Evolutionary conservation across 1,140 invertebrate species (phyloP).

Genomic region (Charaxes varanes): DNA sequence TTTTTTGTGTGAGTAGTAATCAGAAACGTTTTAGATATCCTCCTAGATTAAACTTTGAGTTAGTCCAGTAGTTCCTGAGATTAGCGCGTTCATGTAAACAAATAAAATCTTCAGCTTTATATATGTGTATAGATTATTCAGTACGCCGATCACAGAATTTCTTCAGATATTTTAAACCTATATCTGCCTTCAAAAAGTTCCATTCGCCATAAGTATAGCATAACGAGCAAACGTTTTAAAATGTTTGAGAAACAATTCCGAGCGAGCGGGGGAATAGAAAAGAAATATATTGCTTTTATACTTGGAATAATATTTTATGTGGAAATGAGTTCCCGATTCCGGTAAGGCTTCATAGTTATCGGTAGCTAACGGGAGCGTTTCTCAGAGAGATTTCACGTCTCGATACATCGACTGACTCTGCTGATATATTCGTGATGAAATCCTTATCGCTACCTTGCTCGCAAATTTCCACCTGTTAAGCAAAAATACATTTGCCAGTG

Average conservation of each 20-base stretch:
- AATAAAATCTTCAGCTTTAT: too few relatives aligned
- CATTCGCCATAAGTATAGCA: constrained; percentile 6
- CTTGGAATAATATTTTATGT: constrained; percentile 28
- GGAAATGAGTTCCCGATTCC: constrained; percentile 21
- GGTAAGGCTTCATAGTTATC: constrained; percentile 30
- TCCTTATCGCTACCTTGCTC: constrained; percentile 21
- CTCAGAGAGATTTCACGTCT: constrained; percentile 33
- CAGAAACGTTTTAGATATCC: too few relatives aligned
- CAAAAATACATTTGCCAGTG: not conserved
- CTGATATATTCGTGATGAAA: constrained; percentile 18
- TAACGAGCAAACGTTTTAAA: constrained; percentile 23
- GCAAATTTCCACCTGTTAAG: constrained; percentile 12
- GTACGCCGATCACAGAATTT: too few relatives aligned
- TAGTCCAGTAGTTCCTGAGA: too few relatives aligned
- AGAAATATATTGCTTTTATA: constrained; percentile 26
- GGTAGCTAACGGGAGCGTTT: constrained; percentile 22
- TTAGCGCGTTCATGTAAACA: too few relatives aligned
- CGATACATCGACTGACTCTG: constrained; percentile 29
- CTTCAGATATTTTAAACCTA: too few relatives aligned
- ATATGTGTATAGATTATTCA: too few relatives aligned
- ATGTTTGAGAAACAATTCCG: constrained; percentile 21
- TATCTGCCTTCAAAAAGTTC: constrained; percentile 3
- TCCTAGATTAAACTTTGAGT: too few relatives aligned
- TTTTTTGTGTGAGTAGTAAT: too few relatives aligned
- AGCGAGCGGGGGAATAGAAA: constrained; percentile 16